Evolutionary conservation across 1,140 invertebrate genomes (phyloP).

Genomic region (Bombus terrestris): DNA sequence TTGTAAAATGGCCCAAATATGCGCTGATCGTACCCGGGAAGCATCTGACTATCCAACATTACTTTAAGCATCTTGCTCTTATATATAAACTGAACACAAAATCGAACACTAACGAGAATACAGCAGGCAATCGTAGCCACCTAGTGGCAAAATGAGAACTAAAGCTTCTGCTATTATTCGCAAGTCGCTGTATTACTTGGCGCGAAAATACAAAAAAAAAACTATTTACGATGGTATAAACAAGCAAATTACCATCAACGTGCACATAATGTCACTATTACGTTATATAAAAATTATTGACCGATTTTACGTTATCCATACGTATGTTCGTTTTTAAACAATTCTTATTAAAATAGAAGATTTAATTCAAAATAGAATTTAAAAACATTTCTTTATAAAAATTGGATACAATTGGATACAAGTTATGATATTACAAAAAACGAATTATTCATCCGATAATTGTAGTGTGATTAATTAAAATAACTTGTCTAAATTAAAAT

Average conservation of each 20-base stretch:
- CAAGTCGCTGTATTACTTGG: neutral
- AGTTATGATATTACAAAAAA: neutral
- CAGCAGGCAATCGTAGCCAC: neutral
- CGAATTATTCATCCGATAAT: conserved; percentile 22
- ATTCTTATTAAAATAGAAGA: neutral
- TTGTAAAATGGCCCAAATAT: conserved; percentile 69
- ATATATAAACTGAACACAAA: conserved; percentile 59
- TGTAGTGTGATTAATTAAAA: conserved; percentile 6
- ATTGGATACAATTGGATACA: neutral
- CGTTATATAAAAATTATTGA: neutral
- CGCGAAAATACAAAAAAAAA: conserved; percentile 13
- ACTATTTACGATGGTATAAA: neutral
- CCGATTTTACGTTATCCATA: neutral
- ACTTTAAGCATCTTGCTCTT: conserved; percentile 9
- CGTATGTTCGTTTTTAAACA: neutral
- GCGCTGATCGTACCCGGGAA: conserved; percentile 73
- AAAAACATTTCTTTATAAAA: neutral
- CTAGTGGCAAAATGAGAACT: neutral
- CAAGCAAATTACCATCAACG: neutral
- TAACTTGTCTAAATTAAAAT: conserved; percentile 6
- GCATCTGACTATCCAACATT: conserved; percentile 71
- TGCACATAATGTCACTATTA: neutral
- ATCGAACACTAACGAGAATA: conserved; percentile 54
- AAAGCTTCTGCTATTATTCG: neutral
- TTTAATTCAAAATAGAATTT: neutral